Evolutionary conservation across 2,113 vertebrate species (phyloP).

Genomic region (Bujurquina vittata): DNA sequence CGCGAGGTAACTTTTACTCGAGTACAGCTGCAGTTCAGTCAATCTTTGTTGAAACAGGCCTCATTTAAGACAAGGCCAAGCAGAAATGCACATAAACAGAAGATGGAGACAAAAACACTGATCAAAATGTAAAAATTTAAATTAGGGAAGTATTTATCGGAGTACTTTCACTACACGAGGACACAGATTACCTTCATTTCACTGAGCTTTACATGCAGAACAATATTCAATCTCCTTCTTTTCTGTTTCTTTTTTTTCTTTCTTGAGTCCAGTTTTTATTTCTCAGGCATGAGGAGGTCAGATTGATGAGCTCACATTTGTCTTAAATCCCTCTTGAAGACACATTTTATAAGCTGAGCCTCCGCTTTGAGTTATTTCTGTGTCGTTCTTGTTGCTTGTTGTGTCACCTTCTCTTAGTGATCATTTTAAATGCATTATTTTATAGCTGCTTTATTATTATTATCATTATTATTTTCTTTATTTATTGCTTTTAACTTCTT

Average conservation of each 20-base stretch:
- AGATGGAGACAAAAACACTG: background rate
- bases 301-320: background rate
- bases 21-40: background rate
- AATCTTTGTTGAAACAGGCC: background rate
- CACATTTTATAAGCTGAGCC: background rate
- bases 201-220: background rate
- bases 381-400: too few relatives aligned
- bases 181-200: background rate
- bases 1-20: slow-evolving; percentile 23
- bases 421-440: too few relatives aligned
- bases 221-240: background rate
- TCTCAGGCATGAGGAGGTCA: background rate
- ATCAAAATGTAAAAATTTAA: background rate
- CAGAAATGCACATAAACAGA: too few relatives aligned
- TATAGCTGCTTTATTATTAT: too few relatives aligned
- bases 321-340: background rate
- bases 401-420: too few relatives aligned
- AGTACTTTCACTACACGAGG: background rate
- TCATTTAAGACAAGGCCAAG: background rate
- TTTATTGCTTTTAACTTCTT: too few relatives aligned
- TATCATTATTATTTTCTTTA: too few relatives aligned
- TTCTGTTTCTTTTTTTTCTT: background rate
- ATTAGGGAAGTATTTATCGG: background rate
- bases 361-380: too few relatives aligned
- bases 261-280: background rate